Evolutionary conservation across 2,113 vertebrate species (phyloP).

Genomic region (Gallinago undulata): DNA sequence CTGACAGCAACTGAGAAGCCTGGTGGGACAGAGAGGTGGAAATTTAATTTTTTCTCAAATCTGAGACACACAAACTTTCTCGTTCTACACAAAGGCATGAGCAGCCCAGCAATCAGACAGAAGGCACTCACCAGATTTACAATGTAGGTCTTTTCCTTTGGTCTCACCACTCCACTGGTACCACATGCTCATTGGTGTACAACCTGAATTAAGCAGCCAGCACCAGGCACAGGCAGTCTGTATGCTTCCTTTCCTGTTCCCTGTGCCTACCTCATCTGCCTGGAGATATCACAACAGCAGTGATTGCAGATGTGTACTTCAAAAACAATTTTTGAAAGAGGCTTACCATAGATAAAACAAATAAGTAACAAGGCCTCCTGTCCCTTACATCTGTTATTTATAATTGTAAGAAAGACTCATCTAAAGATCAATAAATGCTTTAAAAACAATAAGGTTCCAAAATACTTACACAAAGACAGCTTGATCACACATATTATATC

Average conservation of each 20-base stretch:
- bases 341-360: neutral
- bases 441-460: neutral
- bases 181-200: neutral
- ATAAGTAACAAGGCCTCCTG: neutral
- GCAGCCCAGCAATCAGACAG: neutral
- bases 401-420: neutral
- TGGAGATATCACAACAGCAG: neutral
- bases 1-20: neutral
- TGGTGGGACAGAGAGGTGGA: neutral
- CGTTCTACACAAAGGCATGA: neutral
- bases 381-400: neutral
- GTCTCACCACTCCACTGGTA: neutral
- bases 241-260: neutral
- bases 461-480: neutral
- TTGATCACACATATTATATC: neutral
- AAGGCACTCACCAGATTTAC: neutral
- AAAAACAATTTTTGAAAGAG: neutral
- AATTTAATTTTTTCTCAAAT: neutral
- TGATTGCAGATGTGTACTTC: neutral
- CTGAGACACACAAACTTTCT: neutral
- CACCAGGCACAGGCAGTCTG: neutral
- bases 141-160: neutral
- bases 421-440: neutral
- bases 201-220: neutral
- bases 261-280: neutral